These are phyloP conservation scores for Nephotettix cincticeps DNA, from an alignment of 1,140 invertebrate genomes.

Conservation along the genomic window DNA sequence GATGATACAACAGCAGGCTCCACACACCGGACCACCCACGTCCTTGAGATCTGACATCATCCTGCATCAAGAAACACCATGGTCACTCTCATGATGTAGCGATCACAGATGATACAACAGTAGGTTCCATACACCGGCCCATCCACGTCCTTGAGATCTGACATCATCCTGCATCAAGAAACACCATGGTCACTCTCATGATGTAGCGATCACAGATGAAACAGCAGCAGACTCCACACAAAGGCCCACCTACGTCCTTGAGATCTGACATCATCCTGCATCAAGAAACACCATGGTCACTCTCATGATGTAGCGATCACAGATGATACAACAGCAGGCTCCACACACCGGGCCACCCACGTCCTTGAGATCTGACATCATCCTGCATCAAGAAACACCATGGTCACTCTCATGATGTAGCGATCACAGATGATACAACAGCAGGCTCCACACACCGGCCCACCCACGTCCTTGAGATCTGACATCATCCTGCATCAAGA, in stretches of 20 bases:
- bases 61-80: not conserved
- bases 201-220: slow-evolving; percentile 46
- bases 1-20: slow-evolving; percentile 66
- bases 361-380: slow-evolving; percentile 8
- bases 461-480: not conserved
- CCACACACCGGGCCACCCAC: slow-evolving; percentile 50
- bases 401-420: slow-evolving; percentile 68
- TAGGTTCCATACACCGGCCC: slow-evolving; percentile 48
- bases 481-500: not conserved
- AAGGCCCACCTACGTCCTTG: not conserved
- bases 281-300: slow-evolving; percentile 50
- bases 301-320: slow-evolving; percentile 71
- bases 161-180: too few species aligned
- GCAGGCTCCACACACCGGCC: slow-evolving; percentile 59
- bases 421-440: slow-evolving; percentile 68
- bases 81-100: slow-evolving; percentile 71
- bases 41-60: slow-evolving; percentile 5
- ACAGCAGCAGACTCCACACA: not conserved
- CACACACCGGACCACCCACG: slow-evolving; percentile 48
- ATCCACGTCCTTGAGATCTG: not conserved
- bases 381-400: not conserved
- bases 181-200: slow-evolving; percentile 12
- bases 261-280: not conserved
- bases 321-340: slow-evolving; percentile 66
- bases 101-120: slow-evolving; percentile 67